Evolutionary conservation across 2,797 vertebrate species (phyloP).

Genomic region (Urosaurus nigricauda): DNA sequence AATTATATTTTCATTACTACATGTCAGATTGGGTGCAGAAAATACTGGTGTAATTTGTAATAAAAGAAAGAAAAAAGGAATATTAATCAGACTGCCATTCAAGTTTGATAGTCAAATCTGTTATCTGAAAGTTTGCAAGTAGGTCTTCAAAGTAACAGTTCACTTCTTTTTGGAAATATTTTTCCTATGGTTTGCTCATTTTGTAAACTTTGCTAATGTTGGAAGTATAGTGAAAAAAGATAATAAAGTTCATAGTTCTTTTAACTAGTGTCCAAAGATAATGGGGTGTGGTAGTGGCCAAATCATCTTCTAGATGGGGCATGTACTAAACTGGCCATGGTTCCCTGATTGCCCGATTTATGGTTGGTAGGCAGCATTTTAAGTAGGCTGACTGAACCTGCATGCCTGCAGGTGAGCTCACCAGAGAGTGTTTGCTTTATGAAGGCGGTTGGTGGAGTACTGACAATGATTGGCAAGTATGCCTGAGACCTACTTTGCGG

Average conservation of each 20-base stretch:
- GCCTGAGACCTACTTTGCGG: too few relatives aligned
- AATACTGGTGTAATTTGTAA: background rate
- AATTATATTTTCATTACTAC: background rate
- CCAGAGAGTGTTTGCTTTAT: background rate
- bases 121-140: slow-evolving; percentile 33
- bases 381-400: background rate
- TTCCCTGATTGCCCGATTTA: background rate
- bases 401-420: background rate
- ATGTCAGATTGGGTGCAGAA: background rate
- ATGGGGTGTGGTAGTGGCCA: background rate
- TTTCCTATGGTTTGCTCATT: background rate
- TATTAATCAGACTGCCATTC: fast-evolving
- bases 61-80: background rate
- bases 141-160: slow-evolving; percentile 28
- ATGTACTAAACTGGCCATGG: background rate
- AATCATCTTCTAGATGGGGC: background rate
- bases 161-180: background rate
- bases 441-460: background rate
- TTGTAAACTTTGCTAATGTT: too few relatives aligned
- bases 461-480: background rate
- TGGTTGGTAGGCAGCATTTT: background rate
- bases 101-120: slow-evolving; percentile 11
- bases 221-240: background rate
- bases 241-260: background rate
- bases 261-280: background rate